Evolutionary conservation across 2,797 vertebrate genomes (phyloP), one percentile per base, ranked within the genome.

Genomic region (Tamandua tetradactyla): DNA sequence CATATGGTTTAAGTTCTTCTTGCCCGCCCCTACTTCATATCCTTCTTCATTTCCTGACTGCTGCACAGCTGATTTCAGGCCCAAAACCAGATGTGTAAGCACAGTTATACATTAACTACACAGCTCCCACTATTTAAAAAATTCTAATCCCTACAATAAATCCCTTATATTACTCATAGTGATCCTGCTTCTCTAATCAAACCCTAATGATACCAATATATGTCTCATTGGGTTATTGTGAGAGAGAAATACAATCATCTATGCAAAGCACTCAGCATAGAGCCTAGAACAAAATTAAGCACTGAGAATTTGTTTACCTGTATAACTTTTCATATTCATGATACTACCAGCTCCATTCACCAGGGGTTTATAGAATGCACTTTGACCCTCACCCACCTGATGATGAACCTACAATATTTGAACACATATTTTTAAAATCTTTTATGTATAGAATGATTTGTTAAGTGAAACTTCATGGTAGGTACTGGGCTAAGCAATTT

Each of bases 171-270:
- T 89, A 92, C 22, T 75, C 37, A 88, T 40, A 49, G 14, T 64
- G 18, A 10, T 37, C 79, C 18, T 94, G 49, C 62, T 94, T 92
- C 89, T 92, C 59, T 89, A 37, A 82, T 84, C 49, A 80, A 93
- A 76, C 32, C 30, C 87, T 72, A 68, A 44, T 87, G 44, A 69
- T 84, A 72, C 44, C 22, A 62, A 35, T 62, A 86, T 72, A 71
- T n/a, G 15, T 23, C 27, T 64, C 32, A 64, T 64, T 15, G 32
- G 62, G 62, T n/a, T n/a, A 64, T 64, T 61, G 18, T 44, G 32
- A 95, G 30, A 20, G 87, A 83, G 91, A 90, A 80, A 91, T 35
- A 59, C 85, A 84, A 85, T 69, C 93, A 74, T 44, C 5, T 42
- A 42, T 57, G 49, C 42, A 49, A 75, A 85, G 27, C n/a, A 68